These are phyloP conservation scores for Colinus virginianus DNA, from an alignment of 2,113 vertebrate species.

Conservation along the genomic window DNA sequence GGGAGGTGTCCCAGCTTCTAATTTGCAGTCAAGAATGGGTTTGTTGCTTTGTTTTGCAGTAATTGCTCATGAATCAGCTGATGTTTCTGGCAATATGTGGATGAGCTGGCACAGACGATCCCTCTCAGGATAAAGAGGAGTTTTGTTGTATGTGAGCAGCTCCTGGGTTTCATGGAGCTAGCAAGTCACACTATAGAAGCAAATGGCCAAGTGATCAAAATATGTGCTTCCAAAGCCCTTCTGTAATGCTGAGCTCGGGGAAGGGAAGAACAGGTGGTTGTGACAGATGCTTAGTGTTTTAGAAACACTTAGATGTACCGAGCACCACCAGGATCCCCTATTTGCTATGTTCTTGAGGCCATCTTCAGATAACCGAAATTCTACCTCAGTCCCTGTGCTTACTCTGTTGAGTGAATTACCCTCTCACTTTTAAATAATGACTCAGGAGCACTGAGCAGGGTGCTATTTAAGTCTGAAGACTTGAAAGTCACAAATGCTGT, in stretches of 20 bases:
- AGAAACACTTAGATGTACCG: background rate
- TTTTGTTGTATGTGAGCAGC: constrained; percentile 50
- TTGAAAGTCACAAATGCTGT: background rate
- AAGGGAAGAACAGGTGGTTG: background rate
- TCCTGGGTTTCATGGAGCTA: background rate
- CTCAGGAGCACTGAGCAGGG: background rate
- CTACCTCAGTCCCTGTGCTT: background rate
- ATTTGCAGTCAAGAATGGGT: background rate
- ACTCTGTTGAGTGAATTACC: background rate
- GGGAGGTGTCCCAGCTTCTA: constrained; percentile 29
- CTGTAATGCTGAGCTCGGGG: background rate
- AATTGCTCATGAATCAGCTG: constrained; percentile 53
- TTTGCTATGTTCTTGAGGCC: background rate
- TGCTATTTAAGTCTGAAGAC: background rate
- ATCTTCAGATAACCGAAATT: background rate
- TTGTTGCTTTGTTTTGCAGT: constrained; percentile 57
- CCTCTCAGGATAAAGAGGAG: constrained; percentile 48
- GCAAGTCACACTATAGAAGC: background rate
- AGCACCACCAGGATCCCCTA: background rate
- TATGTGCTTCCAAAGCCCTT: background rate
- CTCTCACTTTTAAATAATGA: background rate
- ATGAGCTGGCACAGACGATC: constrained; percentile 46
- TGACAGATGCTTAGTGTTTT: background rate
- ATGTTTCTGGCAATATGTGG: constrained; percentile 50
- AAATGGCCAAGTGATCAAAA: background rate